Evolutionary conservation across 1,140 invertebrate species (phyloP).

Genomic region (Cotesia typhae): DNA sequence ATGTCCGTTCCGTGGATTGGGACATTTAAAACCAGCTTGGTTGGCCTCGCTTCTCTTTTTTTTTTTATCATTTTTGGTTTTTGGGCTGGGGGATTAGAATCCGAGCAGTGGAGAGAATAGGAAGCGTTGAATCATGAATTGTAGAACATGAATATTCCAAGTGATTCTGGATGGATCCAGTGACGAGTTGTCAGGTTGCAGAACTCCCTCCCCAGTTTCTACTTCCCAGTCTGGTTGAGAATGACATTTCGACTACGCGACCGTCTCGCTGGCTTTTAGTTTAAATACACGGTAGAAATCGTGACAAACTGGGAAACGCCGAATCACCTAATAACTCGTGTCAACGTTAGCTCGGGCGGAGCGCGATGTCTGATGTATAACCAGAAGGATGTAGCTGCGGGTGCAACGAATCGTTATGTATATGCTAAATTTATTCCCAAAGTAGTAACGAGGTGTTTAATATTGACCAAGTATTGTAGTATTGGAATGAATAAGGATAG

Average conservation of each 20-base stretch:
- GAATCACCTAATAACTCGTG: slow-evolving; percentile 37
- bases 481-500: too few relatives aligned
- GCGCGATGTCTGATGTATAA: too few relatives aligned
- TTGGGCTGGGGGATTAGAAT: not conserved
- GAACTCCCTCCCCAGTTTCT: too few relatives aligned
- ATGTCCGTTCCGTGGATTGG: too few relatives aligned
- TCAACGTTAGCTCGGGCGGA: slow-evolving; percentile 21
- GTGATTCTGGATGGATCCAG: slow-evolving; percentile 6
- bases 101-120: not conserved
- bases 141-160: slow-evolving; percentile 36
- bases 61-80: not conserved
- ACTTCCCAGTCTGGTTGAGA: too few relatives aligned
- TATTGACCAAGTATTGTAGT: too few relatives aligned
- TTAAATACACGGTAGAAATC: slow-evolving; percentile 9
- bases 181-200: too few relatives aligned
- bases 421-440: too few relatives aligned
- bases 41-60: not conserved
- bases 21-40: too few relatives aligned
- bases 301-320: slow-evolving; percentile 16
- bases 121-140: slow-evolving; percentile 2
- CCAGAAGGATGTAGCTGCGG: too few relatives aligned
- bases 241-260: slow-evolving; percentile 5
- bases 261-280: not conserved
- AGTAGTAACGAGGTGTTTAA: too few relatives aligned
- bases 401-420: too few relatives aligned